Conservation (phyloP, 92 coral and sea anemone genomes). For the Zoanthus solanderi region DNA sequence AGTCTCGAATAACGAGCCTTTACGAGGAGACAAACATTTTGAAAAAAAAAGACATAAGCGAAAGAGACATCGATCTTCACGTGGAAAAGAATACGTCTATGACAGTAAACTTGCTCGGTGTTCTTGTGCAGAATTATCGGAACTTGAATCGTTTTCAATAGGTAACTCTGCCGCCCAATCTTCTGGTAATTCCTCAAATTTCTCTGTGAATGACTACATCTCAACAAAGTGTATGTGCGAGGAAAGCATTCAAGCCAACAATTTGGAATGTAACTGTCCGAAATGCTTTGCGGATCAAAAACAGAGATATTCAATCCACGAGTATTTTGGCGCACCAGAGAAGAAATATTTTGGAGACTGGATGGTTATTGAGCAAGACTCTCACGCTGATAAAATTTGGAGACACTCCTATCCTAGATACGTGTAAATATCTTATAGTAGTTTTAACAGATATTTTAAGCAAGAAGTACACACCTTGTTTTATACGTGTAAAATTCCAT, state of each 20-base stretch:
- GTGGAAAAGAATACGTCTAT: conserved; percentile 58
- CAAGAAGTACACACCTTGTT: neutral
- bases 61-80: conserved; percentile 53
- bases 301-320: conserved; percentile 53
- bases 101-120: conserved; percentile 82
- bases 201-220: conserved; percentile 7
- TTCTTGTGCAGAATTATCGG: conserved; percentile 80
- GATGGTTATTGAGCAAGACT: conserved; percentile 59
- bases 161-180: conserved; percentile 71
- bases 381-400: conserved; percentile 13
- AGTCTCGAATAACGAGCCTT: conserved; percentile 72
- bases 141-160: conserved; percentile 76
- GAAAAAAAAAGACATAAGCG: conserved; percentile 60
- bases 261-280: conserved; percentile 74
- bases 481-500: conserved; percentile 24
- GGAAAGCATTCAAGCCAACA: conserved; percentile 49
- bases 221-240: conserved; percentile 48
- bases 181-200: conserved; percentile 57
- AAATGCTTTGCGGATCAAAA: conserved; percentile 66
- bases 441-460: neutral
- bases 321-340: conserved; percentile 81
- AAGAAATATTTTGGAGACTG: conserved; percentile 91
- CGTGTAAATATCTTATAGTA: conserved; percentile 24
- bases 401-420: conserved; percentile 42
- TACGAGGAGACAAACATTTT: conserved; percentile 38